Evolutionary conservation across 2,113 vertebrate genomes (phyloP).

Genomic region (Erythrocercus mccallii): DNA sequence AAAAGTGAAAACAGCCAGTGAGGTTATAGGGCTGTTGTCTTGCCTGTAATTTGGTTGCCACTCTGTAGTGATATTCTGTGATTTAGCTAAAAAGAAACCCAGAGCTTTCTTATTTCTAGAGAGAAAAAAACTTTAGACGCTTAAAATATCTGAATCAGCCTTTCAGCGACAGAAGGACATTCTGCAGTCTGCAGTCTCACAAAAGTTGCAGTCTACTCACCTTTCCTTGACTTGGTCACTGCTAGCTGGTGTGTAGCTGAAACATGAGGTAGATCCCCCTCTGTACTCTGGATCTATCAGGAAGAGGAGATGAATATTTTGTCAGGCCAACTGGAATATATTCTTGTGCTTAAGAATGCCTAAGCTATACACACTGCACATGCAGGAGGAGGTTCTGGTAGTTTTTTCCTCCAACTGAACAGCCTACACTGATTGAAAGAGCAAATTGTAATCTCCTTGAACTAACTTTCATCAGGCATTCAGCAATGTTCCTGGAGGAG

Average conservation of each 20-base stretch:
- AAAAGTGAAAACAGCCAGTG: slow-evolving; percentile 33
- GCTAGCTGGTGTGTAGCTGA: slow-evolving; percentile 65
- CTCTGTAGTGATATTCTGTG: not conserved
- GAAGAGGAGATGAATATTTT: slow-evolving; percentile 32
- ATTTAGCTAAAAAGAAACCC: not conserved
- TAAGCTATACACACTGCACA: not conserved
- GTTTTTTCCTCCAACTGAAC: not conserved
- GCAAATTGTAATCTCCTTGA: not conserved
- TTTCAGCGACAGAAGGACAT: not conserved
- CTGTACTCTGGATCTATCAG: slow-evolving; percentile 88
- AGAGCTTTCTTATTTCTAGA: not conserved
- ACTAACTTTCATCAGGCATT: not conserved
- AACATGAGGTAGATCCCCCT: slow-evolving; percentile 81
- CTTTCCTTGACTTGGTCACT: slow-evolving; percentile 75
- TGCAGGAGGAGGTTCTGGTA: not conserved
- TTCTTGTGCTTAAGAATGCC: not conserved
- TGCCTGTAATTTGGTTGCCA: slow-evolving; percentile 28
- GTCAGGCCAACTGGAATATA: not conserved
- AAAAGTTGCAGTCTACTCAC: slow-evolving; percentile 46
- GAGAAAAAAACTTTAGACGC: not conserved
- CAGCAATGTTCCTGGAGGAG: not conserved
- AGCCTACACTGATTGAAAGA: not conserved
- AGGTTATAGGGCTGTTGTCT: not conserved
- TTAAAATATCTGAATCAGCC: not conserved
- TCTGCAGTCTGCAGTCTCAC: not conserved